Evolutionary conservation across 1,140 invertebrate species (phyloP), one percentile per base, ranked within the genome.

Genomic region (Penaeus indicus): DNA sequence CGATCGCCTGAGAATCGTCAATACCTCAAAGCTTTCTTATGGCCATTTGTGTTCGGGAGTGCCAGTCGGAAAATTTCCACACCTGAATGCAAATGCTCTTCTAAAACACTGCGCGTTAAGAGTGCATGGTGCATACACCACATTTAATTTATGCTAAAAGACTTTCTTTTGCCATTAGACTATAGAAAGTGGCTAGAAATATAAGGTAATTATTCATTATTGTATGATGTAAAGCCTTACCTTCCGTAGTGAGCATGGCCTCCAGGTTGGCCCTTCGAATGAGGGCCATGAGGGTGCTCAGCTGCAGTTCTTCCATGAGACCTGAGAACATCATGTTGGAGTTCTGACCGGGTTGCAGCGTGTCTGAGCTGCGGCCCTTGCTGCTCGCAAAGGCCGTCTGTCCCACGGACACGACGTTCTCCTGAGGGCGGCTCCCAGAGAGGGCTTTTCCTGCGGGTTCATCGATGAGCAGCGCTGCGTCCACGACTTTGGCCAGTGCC

Each of bases 281-380:
- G 47, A 88, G 86, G 13, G 86, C 81, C 81, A 42, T 88, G 21
- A 88, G 86, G 19, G 80, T 84, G 80, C 63, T 84, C 54, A 88
- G 86, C 10, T 81, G 18, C 16, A 88, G 69, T 22, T 84, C 81
- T 67, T 88, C 86, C 86, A 88, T 88, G 16, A 88, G 81, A 1
- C 79, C 81, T 7, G 86, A 47, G 42, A 88, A 88, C 86, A 88
- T 88, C 86, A 88, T 88, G 61, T 88, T 88, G 80, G 86, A 88
- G 64, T 88, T 67, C 69, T 88, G 69, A 16, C 81, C 86, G 2
- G 81, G 62, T 18, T 84, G 81, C 47, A 84, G 81, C n/a, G 22
- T 61, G 61, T 78, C 60, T 47, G 72, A 62, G 16, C 27, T 75
- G 19, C 81, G 80, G 2, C 60, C 63, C 3, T 3, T 63, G 54